Evolutionary conservation across 2,888 invertebrate species (phyloP).

Genomic region (Mellilla xanthometata): DNA sequence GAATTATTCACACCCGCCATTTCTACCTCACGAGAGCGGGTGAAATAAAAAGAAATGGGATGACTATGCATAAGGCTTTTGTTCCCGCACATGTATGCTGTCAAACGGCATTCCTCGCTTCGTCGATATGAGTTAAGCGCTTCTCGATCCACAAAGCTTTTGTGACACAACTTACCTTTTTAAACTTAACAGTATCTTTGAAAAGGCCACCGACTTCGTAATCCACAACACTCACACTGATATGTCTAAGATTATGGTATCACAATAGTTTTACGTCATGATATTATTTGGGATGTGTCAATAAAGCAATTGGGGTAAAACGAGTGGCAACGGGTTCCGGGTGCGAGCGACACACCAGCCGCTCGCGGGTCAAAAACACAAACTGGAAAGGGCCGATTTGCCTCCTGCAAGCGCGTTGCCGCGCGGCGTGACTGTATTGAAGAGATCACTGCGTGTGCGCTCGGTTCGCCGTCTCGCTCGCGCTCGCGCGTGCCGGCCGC

Average conservation of each 20-base stretch:
- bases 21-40: constrained; percentile 56
- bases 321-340: constrained; percentile 63
- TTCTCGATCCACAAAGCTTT: constrained; percentile 74
- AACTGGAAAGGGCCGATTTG: constrained; percentile 70
- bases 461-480: constrained; percentile 26
- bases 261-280: constrained; percentile 63
- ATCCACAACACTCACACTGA: constrained; percentile 67
- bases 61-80: constrained; percentile 79
- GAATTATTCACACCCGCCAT: constrained; percentile 36
- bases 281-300: constrained; percentile 59
- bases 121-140: constrained; percentile 76
- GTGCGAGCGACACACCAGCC: constrained; percentile 68
- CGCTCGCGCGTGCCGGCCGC: not conserved
- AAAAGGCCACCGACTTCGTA: constrained; percentile 50
- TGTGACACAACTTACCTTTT: constrained; percentile 80
- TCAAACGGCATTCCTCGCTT: constrained; percentile 79
- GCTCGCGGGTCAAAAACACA: constrained; percentile 69
- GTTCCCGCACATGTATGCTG: constrained; percentile 80
- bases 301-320: constrained; percentile 61
- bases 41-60: constrained; percentile 68
- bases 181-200: constrained; percentile 76
- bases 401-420: constrained; percentile 48
- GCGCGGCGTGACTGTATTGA: constrained; percentile 61
- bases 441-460: constrained; percentile 64
- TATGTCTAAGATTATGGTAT: constrained; percentile 47